A percentile compares a stretch with the other conserved stretches of the same genome.
These are phyloP conservation scores for Melanocharis versteri DNA, from an alignment of 2,113 vertebrate genomes.

Conservation along the genomic window DNA sequence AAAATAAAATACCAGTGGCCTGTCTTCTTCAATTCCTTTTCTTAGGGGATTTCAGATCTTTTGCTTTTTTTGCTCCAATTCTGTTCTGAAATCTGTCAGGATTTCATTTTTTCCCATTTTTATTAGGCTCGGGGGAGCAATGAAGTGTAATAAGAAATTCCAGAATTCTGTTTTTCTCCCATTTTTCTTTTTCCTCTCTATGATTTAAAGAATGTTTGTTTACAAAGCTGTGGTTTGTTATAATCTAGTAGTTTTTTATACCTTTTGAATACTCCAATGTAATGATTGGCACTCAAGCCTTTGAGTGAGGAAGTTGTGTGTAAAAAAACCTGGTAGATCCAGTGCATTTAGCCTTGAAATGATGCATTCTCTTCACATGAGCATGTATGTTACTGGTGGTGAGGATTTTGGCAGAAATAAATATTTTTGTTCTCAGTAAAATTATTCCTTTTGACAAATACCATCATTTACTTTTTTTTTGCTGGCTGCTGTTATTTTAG, in stretches of 20 bases:
- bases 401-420: neutral
- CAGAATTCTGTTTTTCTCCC: neutral
- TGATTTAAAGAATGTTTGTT: neutral
- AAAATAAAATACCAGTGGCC: neutral
- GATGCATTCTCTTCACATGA: neutral
- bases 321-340: neutral
- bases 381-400: neutral
- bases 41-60: neutral
- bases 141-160: neutral
- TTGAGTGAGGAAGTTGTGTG: neutral
- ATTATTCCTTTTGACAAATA: neutral
- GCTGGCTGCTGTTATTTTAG: neutral
- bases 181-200: neutral
- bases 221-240: neutral
- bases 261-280: neutral
- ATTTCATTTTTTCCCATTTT: neutral
- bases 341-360: neutral
- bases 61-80: neutral
- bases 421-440: neutral
- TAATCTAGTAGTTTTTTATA: neutral
- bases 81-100: neutral
- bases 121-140: neutral
- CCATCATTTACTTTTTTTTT: neutral
- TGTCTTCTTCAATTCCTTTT: neutral
- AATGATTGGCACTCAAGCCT: neutral